Evolutionary conservation across 2,797 vertebrate species (phyloP).

Genomic region (Eospalax fontanierii): DNA sequence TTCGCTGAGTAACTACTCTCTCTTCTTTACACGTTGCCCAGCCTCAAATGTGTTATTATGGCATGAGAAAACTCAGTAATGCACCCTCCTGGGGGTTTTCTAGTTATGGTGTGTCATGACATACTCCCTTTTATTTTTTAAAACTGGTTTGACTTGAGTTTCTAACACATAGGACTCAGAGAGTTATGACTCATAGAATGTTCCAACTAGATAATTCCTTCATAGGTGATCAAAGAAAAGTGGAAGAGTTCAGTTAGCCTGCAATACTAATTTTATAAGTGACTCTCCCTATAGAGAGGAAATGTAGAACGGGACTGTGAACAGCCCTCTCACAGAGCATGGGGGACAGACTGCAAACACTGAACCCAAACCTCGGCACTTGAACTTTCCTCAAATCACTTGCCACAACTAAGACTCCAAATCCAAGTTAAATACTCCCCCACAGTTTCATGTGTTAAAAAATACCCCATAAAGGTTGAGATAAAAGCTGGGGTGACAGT

Average conservation of each 20-base stretch:
- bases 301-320: neutral
- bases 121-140: neutral
- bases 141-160: neutral
- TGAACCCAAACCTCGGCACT: neutral
- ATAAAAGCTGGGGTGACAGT: neutral
- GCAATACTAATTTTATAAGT: no score
- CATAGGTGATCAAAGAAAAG: neutral
- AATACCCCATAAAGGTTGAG: neutral
- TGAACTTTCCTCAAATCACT: neutral
- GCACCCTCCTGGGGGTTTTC: neutral
- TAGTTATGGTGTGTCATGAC: neutral
- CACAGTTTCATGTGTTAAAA: neutral
- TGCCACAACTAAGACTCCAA: neutral
- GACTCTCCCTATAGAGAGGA: neutral
- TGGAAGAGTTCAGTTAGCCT: neutral
- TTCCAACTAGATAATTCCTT: conserved; percentile 27
- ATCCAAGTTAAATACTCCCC: neutral
- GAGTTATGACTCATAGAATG: neutral
- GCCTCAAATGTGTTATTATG: neutral
- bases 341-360: neutral
- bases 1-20: no score
- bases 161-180: neutral
- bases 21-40: neutral
- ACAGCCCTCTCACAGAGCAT: neutral
- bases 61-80: neutral